Percentiles rank a stretch among this genome's conserved stretches.
phyloP scores from a whole-genome alignment of 1,140 invertebrate genomes.

The Drosophila micromelanica region DNA sequence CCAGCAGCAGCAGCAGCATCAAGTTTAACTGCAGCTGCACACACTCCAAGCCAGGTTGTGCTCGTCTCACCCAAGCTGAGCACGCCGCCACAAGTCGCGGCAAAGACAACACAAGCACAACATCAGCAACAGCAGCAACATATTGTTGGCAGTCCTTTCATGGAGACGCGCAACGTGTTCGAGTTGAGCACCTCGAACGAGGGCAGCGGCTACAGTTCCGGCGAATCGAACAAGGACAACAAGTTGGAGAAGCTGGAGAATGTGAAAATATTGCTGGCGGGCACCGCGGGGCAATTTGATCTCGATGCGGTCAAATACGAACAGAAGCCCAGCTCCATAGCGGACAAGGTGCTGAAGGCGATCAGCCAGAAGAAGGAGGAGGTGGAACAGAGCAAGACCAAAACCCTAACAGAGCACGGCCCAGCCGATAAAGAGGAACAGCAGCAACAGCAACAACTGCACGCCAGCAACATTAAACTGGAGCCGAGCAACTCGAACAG shows the following conservation, averaged over 20 bases:
- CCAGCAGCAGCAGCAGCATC: background rate
- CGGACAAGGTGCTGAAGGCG: slow-evolving; percentile 87
- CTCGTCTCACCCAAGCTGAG: slow-evolving; percentile 49
- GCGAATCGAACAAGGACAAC: slow-evolving; percentile 79
- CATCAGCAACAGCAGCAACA: slow-evolving; percentile 21
- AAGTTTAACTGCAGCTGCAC: background rate
- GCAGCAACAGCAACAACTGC: background rate
- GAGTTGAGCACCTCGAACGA: slow-evolving; percentile 73
- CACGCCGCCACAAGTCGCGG: slow-evolving; percentile 46
- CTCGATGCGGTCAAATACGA: slow-evolving; percentile 76
- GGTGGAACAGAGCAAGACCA: slow-evolving; percentile 70
- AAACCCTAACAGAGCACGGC: slow-evolving; percentile 8
- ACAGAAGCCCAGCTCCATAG: slow-evolving; percentile 85
- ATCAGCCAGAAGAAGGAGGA: slow-evolving; percentile 85
- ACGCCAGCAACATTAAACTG: slow-evolving; percentile 24
- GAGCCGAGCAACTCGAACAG: slow-evolving; percentile 13
- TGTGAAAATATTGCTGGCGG: slow-evolving; percentile 74
- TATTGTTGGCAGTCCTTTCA: slow-evolving; percentile 84
- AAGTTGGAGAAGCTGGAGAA: slow-evolving; percentile 86
- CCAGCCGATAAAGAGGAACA: background rate
- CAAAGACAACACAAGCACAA: slow-evolving; percentile 31
- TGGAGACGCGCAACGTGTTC: slow-evolving; percentile 84
- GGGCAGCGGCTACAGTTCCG: slow-evolving; percentile 81
- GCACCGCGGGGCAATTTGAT: slow-evolving; percentile 66
- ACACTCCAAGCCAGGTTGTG: slow-evolving; percentile 25